Evolutionary conservation across 2,888 invertebrate species (phyloP).

Genomic region (Notodonta dromedarius): DNA sequence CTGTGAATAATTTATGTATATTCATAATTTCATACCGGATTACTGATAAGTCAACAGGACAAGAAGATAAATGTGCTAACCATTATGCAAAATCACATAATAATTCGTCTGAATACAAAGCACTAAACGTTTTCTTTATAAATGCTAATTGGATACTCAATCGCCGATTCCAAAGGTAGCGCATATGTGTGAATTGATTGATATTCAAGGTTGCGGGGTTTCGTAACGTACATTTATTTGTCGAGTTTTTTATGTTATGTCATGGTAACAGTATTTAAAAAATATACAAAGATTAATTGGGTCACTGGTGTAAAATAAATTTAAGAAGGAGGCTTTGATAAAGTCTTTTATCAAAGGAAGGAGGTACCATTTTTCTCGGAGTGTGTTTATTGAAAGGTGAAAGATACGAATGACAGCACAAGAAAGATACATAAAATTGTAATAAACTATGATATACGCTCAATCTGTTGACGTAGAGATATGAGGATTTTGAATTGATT

Average conservation of each 20-base stretch:
- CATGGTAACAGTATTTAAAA: neutral
- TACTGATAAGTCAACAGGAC: no score
- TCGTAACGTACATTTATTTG: neutral
- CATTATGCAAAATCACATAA: neutral
- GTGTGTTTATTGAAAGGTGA: neutral
- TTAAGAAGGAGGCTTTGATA: no score
- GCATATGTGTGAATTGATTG: neutral
- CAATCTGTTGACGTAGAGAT: no score
- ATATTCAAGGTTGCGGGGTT: neutral
- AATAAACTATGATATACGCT: no score
- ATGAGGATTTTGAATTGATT: neutral
- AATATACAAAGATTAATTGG: neutral
- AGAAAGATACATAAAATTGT: no score
- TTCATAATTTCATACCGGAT: no score
- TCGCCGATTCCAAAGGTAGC: neutral
- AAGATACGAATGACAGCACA: no score
- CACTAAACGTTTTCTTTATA: neutral
- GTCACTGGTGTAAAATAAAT: neutral
- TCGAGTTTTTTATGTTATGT: neutral
- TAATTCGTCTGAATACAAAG: neutral
- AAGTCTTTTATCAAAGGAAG: no score
- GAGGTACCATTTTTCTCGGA: neutral
- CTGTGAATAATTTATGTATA: no score
- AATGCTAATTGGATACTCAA: conserved; percentile 5
- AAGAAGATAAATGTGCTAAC: neutral